A percentile compares a stretch with the other conserved stretches of the same genome.
These are phyloP conservation scores for Tonatia bakeri DNA, from an alignment of 2,113 vertebrate species.

Conservation along the genomic window DNA sequence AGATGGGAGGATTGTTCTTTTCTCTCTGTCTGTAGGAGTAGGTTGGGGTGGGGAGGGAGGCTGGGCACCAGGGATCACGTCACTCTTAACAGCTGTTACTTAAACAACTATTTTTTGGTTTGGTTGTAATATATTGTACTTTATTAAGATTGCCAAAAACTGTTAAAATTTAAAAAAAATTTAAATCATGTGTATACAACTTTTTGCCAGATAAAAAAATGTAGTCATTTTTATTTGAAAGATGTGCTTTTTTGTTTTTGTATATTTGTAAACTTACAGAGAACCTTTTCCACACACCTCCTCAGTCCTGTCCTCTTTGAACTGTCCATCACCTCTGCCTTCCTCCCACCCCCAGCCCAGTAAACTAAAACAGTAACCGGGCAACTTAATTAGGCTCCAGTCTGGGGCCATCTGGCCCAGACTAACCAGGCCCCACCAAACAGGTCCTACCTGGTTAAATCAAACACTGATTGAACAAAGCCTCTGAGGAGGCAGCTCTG, in stretches of 20 bases:
- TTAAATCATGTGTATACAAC: conserved; percentile 81
- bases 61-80: conserved; percentile 71
- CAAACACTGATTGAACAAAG: background rate
- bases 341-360: conserved; percentile 8
- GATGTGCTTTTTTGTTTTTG: conserved; percentile 81
- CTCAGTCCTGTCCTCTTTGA: conserved; percentile 62
- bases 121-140: conserved; percentile 88
- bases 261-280: conserved; percentile 90
- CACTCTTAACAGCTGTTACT: conserved; percentile 78
- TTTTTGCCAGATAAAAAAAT: conserved; percentile 81
- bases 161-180: conserved; percentile 81
- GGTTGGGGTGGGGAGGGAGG: conserved; percentile 70
- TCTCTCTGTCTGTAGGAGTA: conserved; percentile 75
- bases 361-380: conserved; percentile 35
- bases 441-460: conserved; percentile 1
- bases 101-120: conserved; percentile 84
- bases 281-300: conserved; percentile 73
- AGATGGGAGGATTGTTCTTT: conserved; percentile 81
- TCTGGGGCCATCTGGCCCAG: background rate
- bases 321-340: conserved; percentile 11
- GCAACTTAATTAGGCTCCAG: conserved; percentile 26
- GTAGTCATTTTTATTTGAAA: conserved; percentile 78
- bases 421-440: background rate
- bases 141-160: conserved; percentile 91
- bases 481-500: background rate